These are phyloP conservation scores for Drosophila nannoptera DNA, from an alignment of 1,140 invertebrate genomes.

Conservation along the genomic window DNA sequence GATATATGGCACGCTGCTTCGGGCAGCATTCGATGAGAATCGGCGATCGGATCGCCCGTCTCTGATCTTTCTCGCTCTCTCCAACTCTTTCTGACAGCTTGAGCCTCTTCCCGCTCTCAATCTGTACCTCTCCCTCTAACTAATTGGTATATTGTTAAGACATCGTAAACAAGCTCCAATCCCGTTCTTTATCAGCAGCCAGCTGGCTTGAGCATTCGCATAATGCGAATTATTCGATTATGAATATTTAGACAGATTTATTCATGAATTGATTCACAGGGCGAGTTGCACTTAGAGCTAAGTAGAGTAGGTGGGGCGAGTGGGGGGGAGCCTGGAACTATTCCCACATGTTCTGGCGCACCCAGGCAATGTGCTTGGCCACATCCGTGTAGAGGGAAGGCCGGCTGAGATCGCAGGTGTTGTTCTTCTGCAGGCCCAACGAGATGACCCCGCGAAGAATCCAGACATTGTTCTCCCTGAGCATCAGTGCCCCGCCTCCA, in stretches of 20 bases:
- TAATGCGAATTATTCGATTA: slow-evolving; percentile 10
- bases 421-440: slow-evolving; percentile 9
- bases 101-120: not conserved
- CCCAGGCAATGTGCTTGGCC: slow-evolving; percentile 71
- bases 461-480: slow-evolving; percentile 58
- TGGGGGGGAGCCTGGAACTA: slow-evolving; percentile 12
- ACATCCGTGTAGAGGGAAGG: slow-evolving; percentile 75
- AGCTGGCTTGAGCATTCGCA: no score
- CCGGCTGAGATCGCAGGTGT: slow-evolving; percentile 61
- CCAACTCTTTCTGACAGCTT: not conserved
- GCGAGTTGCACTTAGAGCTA: not conserved
- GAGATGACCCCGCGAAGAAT: slow-evolving; percentile 70
- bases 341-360: slow-evolving; percentile 61
- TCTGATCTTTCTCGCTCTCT: not conserved
- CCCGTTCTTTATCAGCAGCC: no score
- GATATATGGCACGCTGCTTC: slow-evolving; percentile 8
- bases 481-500: slow-evolving; percentile 70
- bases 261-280: slow-evolving; percentile 6
- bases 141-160: no score
- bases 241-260: not conserved
- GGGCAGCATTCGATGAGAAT: slow-evolving; percentile 14
- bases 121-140: not conserved
- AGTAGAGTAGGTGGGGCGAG: not conserved
- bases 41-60: slow-evolving; percentile 7
- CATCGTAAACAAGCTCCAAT: no score